Evolutionary conservation across 64 coral and sea anemone species (phyloP).

Genomic region (Hydrozoanthus tunicans): DNA sequence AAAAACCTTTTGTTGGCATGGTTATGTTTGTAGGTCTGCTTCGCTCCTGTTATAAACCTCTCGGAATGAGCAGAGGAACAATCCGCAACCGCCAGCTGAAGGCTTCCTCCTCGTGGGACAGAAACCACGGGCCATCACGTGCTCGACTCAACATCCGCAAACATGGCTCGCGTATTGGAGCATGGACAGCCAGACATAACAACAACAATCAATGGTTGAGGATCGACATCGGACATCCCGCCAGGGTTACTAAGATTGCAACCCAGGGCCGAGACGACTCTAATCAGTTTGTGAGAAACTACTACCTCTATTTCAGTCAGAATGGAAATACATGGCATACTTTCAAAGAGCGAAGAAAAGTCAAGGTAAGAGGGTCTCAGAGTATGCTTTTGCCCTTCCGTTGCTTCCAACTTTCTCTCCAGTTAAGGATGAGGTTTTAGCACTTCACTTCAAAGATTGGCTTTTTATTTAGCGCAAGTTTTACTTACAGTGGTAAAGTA

Average conservation of each 20-base stretch:
- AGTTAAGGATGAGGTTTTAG: too few relatives aligned
- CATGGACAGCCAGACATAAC: slow-evolving; percentile 55
- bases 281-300: slow-evolving; percentile 51
- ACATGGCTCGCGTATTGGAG: neutral
- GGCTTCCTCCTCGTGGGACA: slow-evolving; percentile 56
- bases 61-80: slow-evolving; percentile 60
- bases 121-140: slow-evolving; percentile 27
- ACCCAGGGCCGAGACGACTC: slow-evolving; percentile 44
- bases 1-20: neutral
- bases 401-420: too few relatives aligned
- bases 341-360: slow-evolving; percentile 25
- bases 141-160: slow-evolving; percentile 57
- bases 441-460: too few relatives aligned
- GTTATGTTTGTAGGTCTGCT: neutral
- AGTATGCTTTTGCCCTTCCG: too few relatives aligned
- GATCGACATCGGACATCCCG: slow-evolving; percentile 34
- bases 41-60: slow-evolving; percentile 34
- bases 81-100: slow-evolving; percentile 66
- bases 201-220: slow-evolving; percentile 67
- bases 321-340: slow-evolving; percentile 36
- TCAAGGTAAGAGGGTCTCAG: neutral
- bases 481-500: too few relatives aligned
- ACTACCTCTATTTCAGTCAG: slow-evolving; percentile 49
- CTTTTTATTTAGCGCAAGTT: too few relatives aligned
- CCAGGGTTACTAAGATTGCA: slow-evolving; percentile 42